Conservation (phyloP, 2,888 invertebrate genomes). For the Eupithecia pulchellata region DNA sequence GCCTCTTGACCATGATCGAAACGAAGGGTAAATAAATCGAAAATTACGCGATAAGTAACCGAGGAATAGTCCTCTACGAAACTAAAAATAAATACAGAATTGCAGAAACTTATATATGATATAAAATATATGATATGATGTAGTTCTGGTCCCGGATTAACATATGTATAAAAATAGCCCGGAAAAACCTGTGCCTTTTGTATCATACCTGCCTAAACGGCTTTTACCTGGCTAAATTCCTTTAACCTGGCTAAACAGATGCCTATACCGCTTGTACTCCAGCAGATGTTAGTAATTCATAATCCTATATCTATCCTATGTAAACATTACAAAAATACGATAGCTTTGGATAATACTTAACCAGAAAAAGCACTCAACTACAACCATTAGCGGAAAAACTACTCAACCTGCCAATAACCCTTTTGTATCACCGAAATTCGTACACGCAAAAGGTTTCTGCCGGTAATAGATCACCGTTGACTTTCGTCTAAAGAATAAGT, state of each 20-base stretch:
- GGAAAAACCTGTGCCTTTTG: not conserved
- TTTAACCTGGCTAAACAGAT: too few species aligned
- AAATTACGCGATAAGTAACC: too few species aligned
- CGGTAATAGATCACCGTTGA: constrained; percentile 53
- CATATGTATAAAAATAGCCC: too few species aligned
- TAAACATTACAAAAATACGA: not conserved
- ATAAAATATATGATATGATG: too few species aligned
- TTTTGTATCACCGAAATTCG: constrained; percentile 40
- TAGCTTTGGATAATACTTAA: not conserved
- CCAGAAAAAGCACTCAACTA: constrained; percentile 6
- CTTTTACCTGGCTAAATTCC: too few species aligned
- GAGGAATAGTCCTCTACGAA: too few species aligned
- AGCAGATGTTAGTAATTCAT: not conserved
- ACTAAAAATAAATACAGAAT: too few species aligned
- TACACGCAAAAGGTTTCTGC: constrained; percentile 47
- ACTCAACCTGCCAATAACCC: constrained; percentile 41
- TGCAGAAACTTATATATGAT: not conserved
- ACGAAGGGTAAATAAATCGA: too few species aligned
- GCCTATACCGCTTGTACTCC: too few species aligned
- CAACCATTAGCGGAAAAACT: constrained; percentile 29
- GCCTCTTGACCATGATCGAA: too few species aligned
- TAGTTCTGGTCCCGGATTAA: too few species aligned
- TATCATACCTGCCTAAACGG: too few species aligned
- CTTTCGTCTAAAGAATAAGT: constrained; percentile 50
- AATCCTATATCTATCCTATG: not conserved